These are phyloP conservation scores for Cecidostiba fungosa DNA, from an alignment of 2,888 invertebrate species.

Conservation along the genomic window DNA sequence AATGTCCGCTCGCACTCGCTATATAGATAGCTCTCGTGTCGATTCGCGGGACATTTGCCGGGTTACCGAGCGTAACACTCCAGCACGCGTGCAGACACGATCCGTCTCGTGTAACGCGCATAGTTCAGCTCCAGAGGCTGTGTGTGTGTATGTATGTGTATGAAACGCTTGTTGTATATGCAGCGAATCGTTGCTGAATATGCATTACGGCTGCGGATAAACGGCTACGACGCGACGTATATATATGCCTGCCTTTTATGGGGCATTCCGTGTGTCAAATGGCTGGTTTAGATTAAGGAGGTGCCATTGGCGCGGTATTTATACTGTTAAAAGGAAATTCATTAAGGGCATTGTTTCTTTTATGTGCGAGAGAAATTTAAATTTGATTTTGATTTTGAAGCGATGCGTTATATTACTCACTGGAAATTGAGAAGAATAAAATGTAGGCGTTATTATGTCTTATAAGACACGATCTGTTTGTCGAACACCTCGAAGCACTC, in stretches of 20 bases:
- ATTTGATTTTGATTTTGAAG: no score
- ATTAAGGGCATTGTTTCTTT: not conserved
- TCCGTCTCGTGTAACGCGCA: conserved; percentile 34
- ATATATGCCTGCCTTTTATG: not conserved
- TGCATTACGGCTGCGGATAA: conserved; percentile 24
- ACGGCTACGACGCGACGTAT: not conserved
- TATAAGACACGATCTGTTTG: not conserved
- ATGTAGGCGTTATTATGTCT: not conserved
- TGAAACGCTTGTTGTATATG: not conserved
- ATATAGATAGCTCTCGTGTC: not conserved
- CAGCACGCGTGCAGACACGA: conserved; percentile 2
- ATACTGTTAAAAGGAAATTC: not conserved
- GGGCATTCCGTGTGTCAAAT: conserved; percentile 14
- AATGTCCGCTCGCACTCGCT: conserved; percentile 33
- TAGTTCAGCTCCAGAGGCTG: not conserved
- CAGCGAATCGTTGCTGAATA: conserved; percentile 8
- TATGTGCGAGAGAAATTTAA: no score
- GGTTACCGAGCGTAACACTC: conserved; percentile 48
- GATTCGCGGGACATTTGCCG: conserved; percentile 59
- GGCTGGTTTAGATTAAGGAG: not conserved
- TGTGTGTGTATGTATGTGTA: conserved; percentile 3
- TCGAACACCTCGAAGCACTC: not conserved
- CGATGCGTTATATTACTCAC: no score
- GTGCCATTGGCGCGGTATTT: not conserved
- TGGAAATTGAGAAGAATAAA: no score